Percentiles rank a stretch among this genome's conserved stretches.
These are phyloP conservation scores for Hesperophylax magnus DNA, from an alignment of 1,140 invertebrate genomes.

Conservation along the genomic window DNA sequence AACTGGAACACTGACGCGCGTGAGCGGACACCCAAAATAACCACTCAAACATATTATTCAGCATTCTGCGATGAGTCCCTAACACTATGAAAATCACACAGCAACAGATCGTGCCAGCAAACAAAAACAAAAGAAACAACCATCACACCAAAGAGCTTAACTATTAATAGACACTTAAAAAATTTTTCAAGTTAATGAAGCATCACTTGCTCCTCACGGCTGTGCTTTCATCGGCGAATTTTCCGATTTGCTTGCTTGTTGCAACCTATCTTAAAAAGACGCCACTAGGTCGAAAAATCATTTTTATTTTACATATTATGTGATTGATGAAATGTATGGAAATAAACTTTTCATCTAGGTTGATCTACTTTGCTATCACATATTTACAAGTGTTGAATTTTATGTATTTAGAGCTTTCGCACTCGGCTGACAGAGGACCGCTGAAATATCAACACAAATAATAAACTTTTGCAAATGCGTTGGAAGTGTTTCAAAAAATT, in stretches of 20 bases:
- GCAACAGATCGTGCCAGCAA: neutral
- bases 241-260: neutral
- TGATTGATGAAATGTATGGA: neutral
- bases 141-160: neutral
- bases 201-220: neutral
- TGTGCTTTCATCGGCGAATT: neutral
- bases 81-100: slow-evolving; percentile 2
- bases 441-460: slow-evolving; percentile 27
- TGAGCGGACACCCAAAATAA: slow-evolving; percentile 49
- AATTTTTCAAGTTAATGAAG: neutral
- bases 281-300: neutral
- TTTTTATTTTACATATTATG: neutral
- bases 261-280: neutral
- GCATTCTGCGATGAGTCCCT: slow-evolving; percentile 43
- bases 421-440: neutral
- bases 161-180: neutral
- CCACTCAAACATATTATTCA: slow-evolving; percentile 30
- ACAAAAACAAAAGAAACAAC: neutral
- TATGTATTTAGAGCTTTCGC: neutral
- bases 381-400: neutral
- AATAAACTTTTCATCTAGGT: neutral
- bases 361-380: neutral
- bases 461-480: slow-evolving; percentile 40
- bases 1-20: slow-evolving; percentile 45
- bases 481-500: slow-evolving; percentile 39